These are phyloP conservation scores for Danio albolineatus DNA, from an alignment of 2,797 vertebrate genomes.

Conservation along the genomic window DNA sequence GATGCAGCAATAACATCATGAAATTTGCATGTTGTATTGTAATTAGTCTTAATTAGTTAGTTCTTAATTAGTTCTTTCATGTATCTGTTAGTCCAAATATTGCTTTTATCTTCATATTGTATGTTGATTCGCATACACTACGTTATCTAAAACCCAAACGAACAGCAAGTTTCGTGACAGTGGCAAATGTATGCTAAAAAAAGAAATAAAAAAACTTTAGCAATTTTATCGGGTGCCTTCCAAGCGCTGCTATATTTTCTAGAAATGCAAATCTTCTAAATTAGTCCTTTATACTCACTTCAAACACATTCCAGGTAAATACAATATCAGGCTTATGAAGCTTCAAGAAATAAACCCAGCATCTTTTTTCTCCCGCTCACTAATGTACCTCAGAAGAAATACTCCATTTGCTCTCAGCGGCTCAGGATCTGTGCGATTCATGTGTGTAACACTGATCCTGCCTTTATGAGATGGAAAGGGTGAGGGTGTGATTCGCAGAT, in stretches of 20 bases:
- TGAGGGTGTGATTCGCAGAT: conserved; percentile 30
- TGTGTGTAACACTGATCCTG: conserved; percentile 30
- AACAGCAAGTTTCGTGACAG: not conserved
- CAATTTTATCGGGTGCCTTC: not conserved
- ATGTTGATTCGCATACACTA: not conserved
- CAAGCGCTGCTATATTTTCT: not conserved
- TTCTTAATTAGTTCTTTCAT: not conserved
- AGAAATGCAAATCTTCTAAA: conserved; percentile 6
- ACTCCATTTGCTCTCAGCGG: conserved; percentile 20
- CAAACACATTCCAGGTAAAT: conserved; percentile 4
- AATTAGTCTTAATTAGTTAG: not conserved
- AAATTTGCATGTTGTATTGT: not conserved
- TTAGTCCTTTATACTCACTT: conserved; percentile 1
- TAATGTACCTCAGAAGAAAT: conserved; percentile 40
- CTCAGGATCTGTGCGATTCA: conserved; percentile 5
- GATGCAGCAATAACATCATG: not conserved
- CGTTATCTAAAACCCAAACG: not conserved
- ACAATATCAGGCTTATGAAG: conserved; percentile 27
- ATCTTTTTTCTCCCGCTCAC: not conserved
- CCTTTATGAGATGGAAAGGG: conserved; percentile 39
- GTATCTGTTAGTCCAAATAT: not conserved
- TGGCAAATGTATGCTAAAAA: not conserved
- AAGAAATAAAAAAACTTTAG: not conserved
- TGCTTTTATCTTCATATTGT: not conserved
- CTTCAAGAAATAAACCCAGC: conserved; percentile 18